phyloP scores from a whole-genome alignment of 2,797 vertebrate species.

The Psittacula echo region DNA sequence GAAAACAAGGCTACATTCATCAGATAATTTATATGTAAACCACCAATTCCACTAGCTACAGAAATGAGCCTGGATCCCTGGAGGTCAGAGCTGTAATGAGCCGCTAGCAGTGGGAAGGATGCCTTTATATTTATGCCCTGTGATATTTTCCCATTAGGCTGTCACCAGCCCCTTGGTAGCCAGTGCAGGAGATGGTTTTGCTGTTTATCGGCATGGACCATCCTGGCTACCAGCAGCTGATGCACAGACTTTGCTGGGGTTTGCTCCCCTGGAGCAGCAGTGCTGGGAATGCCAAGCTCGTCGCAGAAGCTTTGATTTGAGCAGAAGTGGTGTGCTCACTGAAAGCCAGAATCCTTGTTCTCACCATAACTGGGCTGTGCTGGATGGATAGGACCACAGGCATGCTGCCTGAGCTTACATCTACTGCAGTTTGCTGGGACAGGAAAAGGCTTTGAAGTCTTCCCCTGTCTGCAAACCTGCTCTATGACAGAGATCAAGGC shows the following conservation, averaged over 20 bases:
- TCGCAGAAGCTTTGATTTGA: not conserved
- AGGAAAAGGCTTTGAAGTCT: not conserved
- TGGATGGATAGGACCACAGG: accelerated
- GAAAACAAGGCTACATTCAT: conserved; percentile 61
- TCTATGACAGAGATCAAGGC: not conserved
- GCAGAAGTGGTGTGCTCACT: accelerated
- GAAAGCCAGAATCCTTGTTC: not conserved
- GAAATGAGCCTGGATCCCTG: not conserved
- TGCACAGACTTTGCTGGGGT: not conserved
- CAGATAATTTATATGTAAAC: conserved; percentile 60
- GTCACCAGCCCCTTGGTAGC: not conserved
- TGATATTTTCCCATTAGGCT: not conserved
- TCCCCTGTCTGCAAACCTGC: not conserved
- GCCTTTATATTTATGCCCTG: not conserved
- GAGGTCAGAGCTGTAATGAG: not conserved
- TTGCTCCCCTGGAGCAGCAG: not conserved
- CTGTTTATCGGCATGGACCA: not conserved
- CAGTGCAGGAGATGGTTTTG: accelerated
- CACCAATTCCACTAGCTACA: not conserved
- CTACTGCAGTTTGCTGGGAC: not conserved
- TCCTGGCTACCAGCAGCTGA: not conserved
- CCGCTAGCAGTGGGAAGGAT: not conserved
- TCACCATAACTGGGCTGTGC: not conserved
- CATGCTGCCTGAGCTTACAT: not conserved
- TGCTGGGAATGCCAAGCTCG: not conserved